Evolutionary conservation across 2,888 invertebrate species (phyloP).

Genomic region (Pterobdella sp.): DNA sequence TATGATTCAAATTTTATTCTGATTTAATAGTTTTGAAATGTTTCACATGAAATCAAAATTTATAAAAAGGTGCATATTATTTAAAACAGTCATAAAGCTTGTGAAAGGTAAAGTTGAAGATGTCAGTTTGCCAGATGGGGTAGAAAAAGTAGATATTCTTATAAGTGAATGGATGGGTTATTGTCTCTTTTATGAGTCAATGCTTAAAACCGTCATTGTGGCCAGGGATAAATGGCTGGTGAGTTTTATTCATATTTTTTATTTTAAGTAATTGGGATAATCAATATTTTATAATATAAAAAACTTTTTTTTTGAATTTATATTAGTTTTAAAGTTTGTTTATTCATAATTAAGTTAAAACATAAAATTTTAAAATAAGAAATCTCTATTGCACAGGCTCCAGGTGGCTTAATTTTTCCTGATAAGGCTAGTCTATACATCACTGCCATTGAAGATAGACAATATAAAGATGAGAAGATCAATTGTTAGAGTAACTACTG

Average conservation of each 20-base stretch:
- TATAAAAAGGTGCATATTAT: background rate
- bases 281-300: background rate
- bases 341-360: no score
- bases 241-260: slow-evolving; percentile 34
- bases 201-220: slow-evolving; percentile 96
- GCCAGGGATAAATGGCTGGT: slow-evolving; percentile 94
- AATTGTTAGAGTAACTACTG: slow-evolving; percentile 63
- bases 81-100: slow-evolving; percentile 49
- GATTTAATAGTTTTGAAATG: background rate
- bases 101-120: slow-evolving; percentile 72
- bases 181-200: slow-evolving; percentile 94
- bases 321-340: no score
- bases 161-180: slow-evolving; percentile 76
- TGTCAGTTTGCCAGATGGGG: slow-evolving; percentile 78
- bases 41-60: background rate
- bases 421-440: slow-evolving; percentile 84
- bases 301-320: no score
- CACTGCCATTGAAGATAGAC: slow-evolving; percentile 74
- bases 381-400: slow-evolving; percentile 52
- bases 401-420: slow-evolving; percentile 87
- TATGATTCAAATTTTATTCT: background rate
- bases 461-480: slow-evolving; percentile 99
- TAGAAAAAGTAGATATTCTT: slow-evolving; percentile 84
- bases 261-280: background rate
- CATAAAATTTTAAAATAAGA: background rate